These are phyloP conservation scores for Abramis brama DNA, from an alignment of 2,113 vertebrate genomes.

Conservation along the genomic window DNA sequence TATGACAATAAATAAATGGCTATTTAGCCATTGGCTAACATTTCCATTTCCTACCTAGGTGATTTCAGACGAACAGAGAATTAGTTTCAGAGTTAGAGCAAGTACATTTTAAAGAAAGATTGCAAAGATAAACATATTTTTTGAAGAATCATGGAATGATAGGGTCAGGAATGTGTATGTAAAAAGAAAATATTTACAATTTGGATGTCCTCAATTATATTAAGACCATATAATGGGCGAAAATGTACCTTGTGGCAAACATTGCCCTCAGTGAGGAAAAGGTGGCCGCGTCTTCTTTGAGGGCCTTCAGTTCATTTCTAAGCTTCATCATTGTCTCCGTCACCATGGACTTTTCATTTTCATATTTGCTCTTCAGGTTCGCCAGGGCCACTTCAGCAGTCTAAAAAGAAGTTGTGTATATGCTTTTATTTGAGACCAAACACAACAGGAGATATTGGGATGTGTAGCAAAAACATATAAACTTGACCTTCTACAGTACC, in stretches of 20 bases:
- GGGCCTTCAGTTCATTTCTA: conserved; percentile 94
- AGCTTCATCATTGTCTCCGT: conserved; percentile 98
- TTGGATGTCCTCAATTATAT: not conserved
- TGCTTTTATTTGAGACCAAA: not conserved
- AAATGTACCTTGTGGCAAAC: conserved; percentile 4
- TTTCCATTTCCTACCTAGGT: not conserved
- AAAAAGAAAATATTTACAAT: not conserved
- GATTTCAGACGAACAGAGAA: not conserved
- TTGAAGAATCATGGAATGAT: not conserved
- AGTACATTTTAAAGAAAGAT: not conserved
- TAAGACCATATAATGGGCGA: not conserved
- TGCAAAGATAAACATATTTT: not conserved
- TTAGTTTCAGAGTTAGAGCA: not conserved
- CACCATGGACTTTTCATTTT: conserved; percentile 97
- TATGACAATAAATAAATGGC: not conserved
- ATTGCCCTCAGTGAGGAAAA: conserved; percentile 96
- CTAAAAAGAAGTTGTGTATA: conserved; percentile 67
- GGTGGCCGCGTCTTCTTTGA: conserved; percentile 98
- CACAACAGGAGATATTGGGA: not conserved
- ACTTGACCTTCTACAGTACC: conserved; percentile 69
- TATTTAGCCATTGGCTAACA: not conserved
- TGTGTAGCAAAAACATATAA: not conserved
- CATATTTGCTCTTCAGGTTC: conserved; percentile 98
- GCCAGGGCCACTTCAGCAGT: conserved; percentile 94
- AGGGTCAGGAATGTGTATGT: not conserved